A percentile compares a stretch with the other conserved stretches of the same genome.
These are phyloP conservation scores for Carlito syrichta DNA, from an alignment of 2,113 vertebrate genomes.

Conservation along the genomic window DNA sequence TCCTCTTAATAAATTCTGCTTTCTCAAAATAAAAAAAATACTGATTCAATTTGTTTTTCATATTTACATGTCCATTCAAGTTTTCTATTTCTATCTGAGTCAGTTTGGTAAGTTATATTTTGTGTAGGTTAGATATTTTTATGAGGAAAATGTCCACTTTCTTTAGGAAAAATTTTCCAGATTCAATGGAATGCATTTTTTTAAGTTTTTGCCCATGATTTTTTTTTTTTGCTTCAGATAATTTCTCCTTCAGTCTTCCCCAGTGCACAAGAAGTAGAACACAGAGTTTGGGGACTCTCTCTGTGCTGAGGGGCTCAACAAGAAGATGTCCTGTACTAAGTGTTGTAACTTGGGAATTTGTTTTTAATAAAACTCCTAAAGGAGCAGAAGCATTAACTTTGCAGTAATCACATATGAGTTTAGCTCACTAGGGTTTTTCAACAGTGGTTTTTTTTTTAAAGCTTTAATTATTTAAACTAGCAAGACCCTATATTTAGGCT, in stretches of 20 bases:
- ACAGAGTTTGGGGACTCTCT: background rate
- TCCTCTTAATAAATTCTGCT: too few relatives aligned
- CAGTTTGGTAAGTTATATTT: constrained; percentile 19
- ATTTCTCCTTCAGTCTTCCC: background rate
- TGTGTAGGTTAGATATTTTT: background rate
- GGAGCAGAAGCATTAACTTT: constrained; percentile 33
- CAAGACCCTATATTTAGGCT: constrained; percentile 33
- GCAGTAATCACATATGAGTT: constrained; percentile 38
- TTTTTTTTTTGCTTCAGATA: background rate
- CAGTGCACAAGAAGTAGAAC: constrained; percentile 9
- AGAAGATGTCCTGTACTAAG: background rate
- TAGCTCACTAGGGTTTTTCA: background rate
- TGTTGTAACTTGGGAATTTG: constrained; percentile 2
- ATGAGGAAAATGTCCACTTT: background rate
- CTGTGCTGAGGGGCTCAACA: background rate
- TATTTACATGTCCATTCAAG: background rate
- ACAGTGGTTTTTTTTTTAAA: constrained; percentile 18
- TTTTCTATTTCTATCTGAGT: constrained; percentile 23
- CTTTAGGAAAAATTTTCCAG: background rate
- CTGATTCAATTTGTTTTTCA: background rate
- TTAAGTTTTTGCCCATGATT: background rate
- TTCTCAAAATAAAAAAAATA: too few relatives aligned
- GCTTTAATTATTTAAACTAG: constrained; percentile 60
- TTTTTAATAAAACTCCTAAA: constrained; percentile 42
- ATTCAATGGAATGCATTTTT: background rate